Evolutionary conservation across 2,797 vertebrate genomes (phyloP).

Genomic region (Hippoglossus hippoglossus): DNA sequence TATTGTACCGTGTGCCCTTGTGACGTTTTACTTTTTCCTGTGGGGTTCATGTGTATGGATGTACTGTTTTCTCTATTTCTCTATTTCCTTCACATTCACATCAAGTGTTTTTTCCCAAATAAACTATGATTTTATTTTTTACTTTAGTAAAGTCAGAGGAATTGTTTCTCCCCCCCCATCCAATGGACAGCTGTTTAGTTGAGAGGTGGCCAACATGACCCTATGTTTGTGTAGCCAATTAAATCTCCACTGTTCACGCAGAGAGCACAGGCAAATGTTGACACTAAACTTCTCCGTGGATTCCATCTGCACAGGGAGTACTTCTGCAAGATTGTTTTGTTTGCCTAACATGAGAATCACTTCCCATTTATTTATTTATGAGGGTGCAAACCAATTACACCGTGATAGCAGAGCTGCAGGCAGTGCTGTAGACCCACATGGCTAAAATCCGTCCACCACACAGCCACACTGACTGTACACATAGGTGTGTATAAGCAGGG

Average conservation of each 20-base stretch:
- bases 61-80: slow-evolving; percentile 77
- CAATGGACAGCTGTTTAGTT: slow-evolving; percentile 64
- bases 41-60: slow-evolving; percentile 82
- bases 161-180: neutral
- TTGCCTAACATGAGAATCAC: slow-evolving; percentile 81
- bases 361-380: slow-evolving; percentile 84
- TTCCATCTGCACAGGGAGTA: slow-evolving; percentile 75
- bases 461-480: slow-evolving; percentile 41
- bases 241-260: slow-evolving; percentile 64
- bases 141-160: slow-evolving; percentile 4
- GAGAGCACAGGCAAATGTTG: slow-evolving; percentile 78
- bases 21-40: slow-evolving; percentile 82
- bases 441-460: slow-evolving; percentile 49
- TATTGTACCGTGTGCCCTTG: slow-evolving; percentile 84
- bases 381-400: slow-evolving; percentile 81
- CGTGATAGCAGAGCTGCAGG: slow-evolving; percentile 73
- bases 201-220: slow-evolving; percentile 69
- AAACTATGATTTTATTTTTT: slow-evolving; percentile 33
- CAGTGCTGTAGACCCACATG: slow-evolving; percentile 53
- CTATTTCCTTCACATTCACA: slow-evolving; percentile 67
- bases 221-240: slow-evolving; percentile 77
- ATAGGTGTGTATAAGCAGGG: slow-evolving; percentile 21
- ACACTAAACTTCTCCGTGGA: slow-evolving; percentile 72
- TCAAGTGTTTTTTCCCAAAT: slow-evolving; percentile 40
- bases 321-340: slow-evolving; percentile 82